A percentile compares a stretch with the other conserved stretches of the same genome.
phyloP scores from a whole-genome alignment of 2,113 vertebrate genomes.

The Arvicanthis niloticus region DNA sequence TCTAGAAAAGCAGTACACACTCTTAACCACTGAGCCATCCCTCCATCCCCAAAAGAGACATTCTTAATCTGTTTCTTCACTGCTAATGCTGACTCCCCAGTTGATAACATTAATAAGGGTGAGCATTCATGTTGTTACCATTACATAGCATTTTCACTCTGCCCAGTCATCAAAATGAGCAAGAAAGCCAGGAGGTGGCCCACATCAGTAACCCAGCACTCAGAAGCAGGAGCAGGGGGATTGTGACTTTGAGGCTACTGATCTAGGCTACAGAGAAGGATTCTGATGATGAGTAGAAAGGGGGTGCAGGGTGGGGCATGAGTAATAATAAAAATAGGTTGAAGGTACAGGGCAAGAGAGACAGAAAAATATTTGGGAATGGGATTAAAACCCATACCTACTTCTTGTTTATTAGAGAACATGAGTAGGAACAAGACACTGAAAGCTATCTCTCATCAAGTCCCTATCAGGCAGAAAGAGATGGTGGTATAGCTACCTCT shows the following conservation, averaged over 20 bases:
- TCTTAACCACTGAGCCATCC: too few relatives aligned
- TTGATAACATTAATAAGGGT: neutral
- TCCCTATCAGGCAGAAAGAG: neutral
- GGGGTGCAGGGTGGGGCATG: accelerated
- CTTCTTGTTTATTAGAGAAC: neutral
- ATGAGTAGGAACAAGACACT: neutral
- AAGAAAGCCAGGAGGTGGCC: neutral
- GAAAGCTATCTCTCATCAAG: neutral
- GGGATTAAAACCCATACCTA: neutral
- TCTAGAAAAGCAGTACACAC: too few relatives aligned
- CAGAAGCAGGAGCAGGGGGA: neutral
- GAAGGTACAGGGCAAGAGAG: neutral
- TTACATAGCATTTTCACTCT: neutral
- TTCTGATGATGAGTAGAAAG: neutral
- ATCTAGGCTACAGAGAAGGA: too few relatives aligned
- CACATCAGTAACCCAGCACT: neutral
- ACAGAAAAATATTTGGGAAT: neutral
- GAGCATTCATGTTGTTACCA: neutral
- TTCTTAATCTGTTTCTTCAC: neutral
- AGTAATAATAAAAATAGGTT: neutral
- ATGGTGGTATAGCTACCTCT: neutral
- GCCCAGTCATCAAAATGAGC: neutral
- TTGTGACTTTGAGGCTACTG: neutral
- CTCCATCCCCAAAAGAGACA: neutral
- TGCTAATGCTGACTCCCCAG: neutral